These are phyloP conservation scores for Pelmatolapia mariae DNA, from an alignment of 2,113 vertebrate genomes.

Conservation along the genomic window DNA sequence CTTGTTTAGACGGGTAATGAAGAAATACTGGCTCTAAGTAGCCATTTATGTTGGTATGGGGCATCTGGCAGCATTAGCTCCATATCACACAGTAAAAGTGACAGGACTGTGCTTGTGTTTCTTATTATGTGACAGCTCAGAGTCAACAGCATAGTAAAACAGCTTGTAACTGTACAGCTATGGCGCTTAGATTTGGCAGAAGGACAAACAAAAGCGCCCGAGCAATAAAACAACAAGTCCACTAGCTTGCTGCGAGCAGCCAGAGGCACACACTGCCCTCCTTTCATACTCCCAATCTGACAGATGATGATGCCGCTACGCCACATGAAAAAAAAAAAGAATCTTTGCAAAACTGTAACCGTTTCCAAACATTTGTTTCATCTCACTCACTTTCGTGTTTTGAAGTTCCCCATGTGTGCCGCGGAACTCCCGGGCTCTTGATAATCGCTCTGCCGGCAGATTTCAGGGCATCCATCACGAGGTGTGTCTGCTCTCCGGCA, in stretches of 20 bases:
- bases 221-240: not conserved
- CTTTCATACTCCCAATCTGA: not conserved
- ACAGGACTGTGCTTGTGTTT: not conserved
- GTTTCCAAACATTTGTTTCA: not conserved
- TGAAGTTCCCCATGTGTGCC: conserved; percentile 81
- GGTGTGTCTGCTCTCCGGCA: conserved; percentile 47
- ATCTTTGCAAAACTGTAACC: not conserved
- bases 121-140: not conserved
- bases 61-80: not conserved
- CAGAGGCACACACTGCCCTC: not conserved
- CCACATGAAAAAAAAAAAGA: not conserved
- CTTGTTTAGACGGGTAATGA: not conserved
- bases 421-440: conserved; percentile 81
- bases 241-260: not conserved
- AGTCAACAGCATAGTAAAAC: not conserved
- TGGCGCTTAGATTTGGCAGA: not conserved
- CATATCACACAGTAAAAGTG: not conserved
- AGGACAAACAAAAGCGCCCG: conserved; percentile 7
- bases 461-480: conserved; percentile 80
- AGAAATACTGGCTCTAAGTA: not conserved
- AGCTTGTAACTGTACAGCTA: not conserved
- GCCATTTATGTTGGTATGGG: not conserved
- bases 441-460: conserved; percentile 84
- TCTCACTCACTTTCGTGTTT: conserved; percentile 80
- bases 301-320: not conserved